Base-by-base conservation (phyloP, 2,797 vertebrate genomes). In the Perodicticus potto region DNA sequence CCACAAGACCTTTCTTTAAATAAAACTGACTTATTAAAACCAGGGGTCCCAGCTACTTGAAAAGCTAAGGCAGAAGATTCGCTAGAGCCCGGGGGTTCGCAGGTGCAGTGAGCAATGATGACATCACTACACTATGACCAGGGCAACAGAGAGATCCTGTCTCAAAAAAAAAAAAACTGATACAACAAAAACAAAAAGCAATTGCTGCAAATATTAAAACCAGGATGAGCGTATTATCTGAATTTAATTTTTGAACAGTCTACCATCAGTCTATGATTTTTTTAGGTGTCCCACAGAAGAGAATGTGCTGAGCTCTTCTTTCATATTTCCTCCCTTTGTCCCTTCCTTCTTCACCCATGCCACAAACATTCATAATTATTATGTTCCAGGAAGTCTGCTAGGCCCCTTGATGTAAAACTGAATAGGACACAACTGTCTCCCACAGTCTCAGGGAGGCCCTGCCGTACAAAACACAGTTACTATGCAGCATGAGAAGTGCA, bases 131-230 rank as follows among this genome's bases (percentile, higher is more conserved):
- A n/a, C 65, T 67, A 32, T n/a, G n/a, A 17, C 65, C 32, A n/a
- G 65, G 17, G 65, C 32, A n/a, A n/a, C 32, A n/a, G 32, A 67
- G 32, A n/a, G 63, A 20, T 3, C 65, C 17, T 67, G 17, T n/a
- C 65, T 67, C 32, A 5, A 29, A 63, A 63, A 67, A 19, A 59
- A 94, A 84, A 80, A 78, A 72, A 86, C 27, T 11, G 32, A 63
- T 32, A 55, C 34, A 73, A 72, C 34, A 67, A 77, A 84, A 93
- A 78, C 34, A 89, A 95, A 96, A 96, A 94, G 40, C 37, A 92
- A 22, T 34, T 73, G 22, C 81, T 67, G 67, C 72, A 89, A 81
- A 55, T 43, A 70, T 45, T 63, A 91, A 83, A 91, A 16, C 14
- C 69, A 95, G 70, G 32, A 93, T 85, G 65, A 85, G 37, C 10